A percentile compares a stretch with the other conserved stretches of the same genome.
Evolutionary conservation across 2,113 vertebrate species (phyloP).

Genomic region (rabbit (Oryctolagus cuniculus)): mOryCun1.1 NC_091453.1:49292001-49292500

Average conservation of each 20-base stretch:
- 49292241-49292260: conserved; percentile 22
- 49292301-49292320: background rate
- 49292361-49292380: background rate
- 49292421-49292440: conserved; percentile 7
- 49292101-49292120: conserved; percentile 25
- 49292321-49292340: background rate
- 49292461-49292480: conserved; percentile 35
- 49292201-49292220: conserved; percentile 7
- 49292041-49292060: too few species aligned
- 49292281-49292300: conserved; percentile 28
- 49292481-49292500: background rate
- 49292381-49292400: background rate
- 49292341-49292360: background rate
- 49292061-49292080: too few species aligned
- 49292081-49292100: too few species aligned
- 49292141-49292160: background rate
- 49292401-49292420: background rate
- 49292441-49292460: conserved; percentile 32
- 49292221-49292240: background rate
- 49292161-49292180: conserved; percentile 25
- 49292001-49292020: too few species aligned
- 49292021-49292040: too few species aligned
- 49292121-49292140: background rate
- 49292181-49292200: conserved; percentile 7
- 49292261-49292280: conserved; percentile 41